phyloP scores from a whole-genome alignment of 2,888 invertebrate species.

The Glyphotaelius pellucidus region DNA sequence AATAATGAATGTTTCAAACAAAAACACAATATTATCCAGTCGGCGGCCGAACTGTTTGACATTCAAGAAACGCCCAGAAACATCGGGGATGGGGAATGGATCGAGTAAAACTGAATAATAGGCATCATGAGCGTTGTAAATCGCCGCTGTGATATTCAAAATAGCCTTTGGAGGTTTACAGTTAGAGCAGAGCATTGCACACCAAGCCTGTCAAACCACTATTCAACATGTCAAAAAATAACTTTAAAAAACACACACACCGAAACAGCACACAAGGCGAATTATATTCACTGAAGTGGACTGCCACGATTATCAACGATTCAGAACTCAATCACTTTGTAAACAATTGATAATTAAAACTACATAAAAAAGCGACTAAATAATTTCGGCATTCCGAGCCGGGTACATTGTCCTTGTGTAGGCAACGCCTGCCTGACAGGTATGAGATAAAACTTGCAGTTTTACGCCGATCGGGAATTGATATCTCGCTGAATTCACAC shows the following conservation, averaged over 20 bases:
- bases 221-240: constrained; percentile 19
- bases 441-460: constrained; percentile 47
- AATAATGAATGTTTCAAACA: constrained; percentile 5
- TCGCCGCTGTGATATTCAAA: constrained; percentile 46
- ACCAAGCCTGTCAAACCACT: constrained; percentile 54
- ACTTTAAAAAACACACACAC: constrained; percentile 22
- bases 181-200: constrained; percentile 45
- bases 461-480: background rate
- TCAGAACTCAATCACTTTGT: constrained; percentile 13
- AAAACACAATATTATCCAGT: background rate
- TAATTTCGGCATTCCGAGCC: constrained; percentile 49
- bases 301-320: background rate
- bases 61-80: background rate
- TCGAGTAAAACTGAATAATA: background rate
- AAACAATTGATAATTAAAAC: constrained; percentile 33
- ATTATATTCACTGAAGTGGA: background rate
- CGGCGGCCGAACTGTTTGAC: background rate
- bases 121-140: background rate
- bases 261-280: background rate
- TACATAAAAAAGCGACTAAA: constrained; percentile 34
- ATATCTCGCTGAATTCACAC: background rate
- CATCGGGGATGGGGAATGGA: constrained; percentile 8
- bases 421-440: constrained; percentile 63
- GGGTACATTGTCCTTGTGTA: constrained; percentile 59
- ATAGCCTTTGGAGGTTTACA: constrained; percentile 50